These are phyloP conservation scores for Enteromius afrohamiltoni DNA, from an alignment of 2,797 vertebrate genomes.

Conservation along the genomic window DNA sequence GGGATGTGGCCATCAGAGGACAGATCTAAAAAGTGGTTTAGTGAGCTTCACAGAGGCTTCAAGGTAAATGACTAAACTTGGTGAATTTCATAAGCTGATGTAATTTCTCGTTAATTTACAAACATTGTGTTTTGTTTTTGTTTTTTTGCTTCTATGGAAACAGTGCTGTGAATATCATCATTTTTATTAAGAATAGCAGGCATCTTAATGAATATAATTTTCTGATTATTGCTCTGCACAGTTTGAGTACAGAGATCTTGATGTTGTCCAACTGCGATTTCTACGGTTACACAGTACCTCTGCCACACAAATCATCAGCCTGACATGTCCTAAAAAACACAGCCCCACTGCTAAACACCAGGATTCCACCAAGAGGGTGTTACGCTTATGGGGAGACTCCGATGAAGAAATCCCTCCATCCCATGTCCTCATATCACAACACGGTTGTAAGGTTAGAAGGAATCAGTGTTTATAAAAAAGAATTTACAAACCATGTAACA, in stretches of 20 bases:
- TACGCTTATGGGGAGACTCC: conserved; percentile 74
- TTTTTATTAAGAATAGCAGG: background rate
- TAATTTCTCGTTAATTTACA: background rate
- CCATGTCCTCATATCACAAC: conserved; percentile 57
- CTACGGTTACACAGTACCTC: conserved; percentile 75
- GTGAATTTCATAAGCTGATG: background rate
- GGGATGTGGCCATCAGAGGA: conserved; percentile 58
- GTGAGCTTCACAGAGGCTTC: conserved; percentile 63
- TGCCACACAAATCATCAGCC: conserved; percentile 72
- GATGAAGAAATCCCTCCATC: conserved; percentile 66
- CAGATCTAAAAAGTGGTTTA: conserved; percentile 61
- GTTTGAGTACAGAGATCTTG: conserved; percentile 72
- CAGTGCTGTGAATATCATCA: background rate
- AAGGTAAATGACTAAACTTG: conserved; percentile 62
- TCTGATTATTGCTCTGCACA: conserved; percentile 51
- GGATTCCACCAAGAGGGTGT: conserved; percentile 28
- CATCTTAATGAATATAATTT: background rate
- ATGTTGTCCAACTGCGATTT: conserved; percentile 79
- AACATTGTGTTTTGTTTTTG: too few species aligned
- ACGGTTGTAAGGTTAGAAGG: conserved; percentile 68
- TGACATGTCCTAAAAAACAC: conserved; percentile 62
- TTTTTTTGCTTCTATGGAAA: background rate
- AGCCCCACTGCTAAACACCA: background rate
- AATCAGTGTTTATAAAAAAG: background rate
- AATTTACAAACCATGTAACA: background rate